Evolutionary conservation across 1,140 invertebrate species (phyloP), one percentile per base, ranked within the genome.

Genomic region (Mylabris phalerata): DNA sequence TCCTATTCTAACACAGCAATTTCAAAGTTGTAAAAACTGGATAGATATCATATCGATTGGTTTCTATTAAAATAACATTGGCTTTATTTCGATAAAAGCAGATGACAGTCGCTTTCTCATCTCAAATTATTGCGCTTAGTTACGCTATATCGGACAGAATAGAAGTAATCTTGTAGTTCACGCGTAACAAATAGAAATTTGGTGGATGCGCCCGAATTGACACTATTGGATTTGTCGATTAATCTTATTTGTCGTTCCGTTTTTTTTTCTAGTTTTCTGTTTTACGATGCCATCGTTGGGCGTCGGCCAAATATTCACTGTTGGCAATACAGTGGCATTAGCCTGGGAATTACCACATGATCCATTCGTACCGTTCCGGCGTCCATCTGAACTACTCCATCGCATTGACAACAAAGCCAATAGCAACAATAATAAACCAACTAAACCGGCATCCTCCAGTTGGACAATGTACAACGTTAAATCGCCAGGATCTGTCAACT

Each of bases 291-390:
- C 78, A n/a, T 76, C 76, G 10, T 62, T 77, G 2, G 73, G 72
- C 11, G 80, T 84, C n/a, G 74, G 76, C 9, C 79, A 81, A 58
- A 79, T 83, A 26, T 82, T 85, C 61, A 80, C 84, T 5, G 73
- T 84, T 57, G 87, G 87, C 19, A 77, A 83, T 48, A 89, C 88
- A 9, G 85, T 85, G 13, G 84, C 86, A 2, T 74, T 89, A 60
- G 86, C 86, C 11, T 90, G 82, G 77, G 83, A 88, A 71, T 72
- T 90, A 45, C 88, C 87, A 7, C 76, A 84, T 60, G 75, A 83
- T 68, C 77, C 81, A 40, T 55, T 57, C 9, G 41, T 47, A 48
- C 45, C 49, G 13, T 49, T 48, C 41, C 41, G 38, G 19, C 27
- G 48, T 25, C 48, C 27, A 24, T 54, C 44, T 3, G 41, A 59